phyloP scores from a whole-genome alignment of 2,888 invertebrate genomes.

The Alviniconcha strummeri region DNA sequence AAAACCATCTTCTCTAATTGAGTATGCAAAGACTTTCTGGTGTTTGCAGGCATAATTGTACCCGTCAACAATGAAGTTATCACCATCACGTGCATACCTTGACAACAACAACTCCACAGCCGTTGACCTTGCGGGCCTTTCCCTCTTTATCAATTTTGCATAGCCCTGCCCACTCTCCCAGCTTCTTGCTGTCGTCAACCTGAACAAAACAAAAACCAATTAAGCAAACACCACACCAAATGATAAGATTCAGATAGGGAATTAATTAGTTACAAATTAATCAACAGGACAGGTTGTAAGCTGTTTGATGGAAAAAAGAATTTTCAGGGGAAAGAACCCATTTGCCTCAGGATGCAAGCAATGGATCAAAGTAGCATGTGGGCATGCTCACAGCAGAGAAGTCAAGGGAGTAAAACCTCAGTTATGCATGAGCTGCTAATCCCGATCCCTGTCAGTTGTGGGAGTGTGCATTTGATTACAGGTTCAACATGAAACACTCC shows the following conservation, averaged over 20 bases:
- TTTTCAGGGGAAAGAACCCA: no score
- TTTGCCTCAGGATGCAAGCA: no score
- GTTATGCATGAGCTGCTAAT: neutral
- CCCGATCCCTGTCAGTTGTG: slow-evolving; percentile 49
- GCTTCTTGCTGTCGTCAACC: slow-evolving; percentile 97
- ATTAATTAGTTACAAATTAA: no score
- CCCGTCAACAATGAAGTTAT: neutral
- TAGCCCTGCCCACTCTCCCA: slow-evolving; percentile 99
- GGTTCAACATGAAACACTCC: neutral
- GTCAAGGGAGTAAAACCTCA: neutral
- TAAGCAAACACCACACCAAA: no score
- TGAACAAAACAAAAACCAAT: slow-evolving; percentile 44
- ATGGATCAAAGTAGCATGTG: no score
- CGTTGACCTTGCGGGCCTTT: slow-evolving; percentile 98
- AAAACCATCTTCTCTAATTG: no score
- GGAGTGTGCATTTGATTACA: slow-evolving; percentile 49
- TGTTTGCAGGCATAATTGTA: neutral
- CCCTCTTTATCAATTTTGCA: slow-evolving; percentile 99
- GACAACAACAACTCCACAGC: slow-evolving; percentile 97
- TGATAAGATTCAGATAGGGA: no score
- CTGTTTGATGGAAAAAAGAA: no score
- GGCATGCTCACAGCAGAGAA: no score
- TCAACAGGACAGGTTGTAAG: no score
- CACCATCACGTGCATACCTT: slow-evolving; percentile 55
- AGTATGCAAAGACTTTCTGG: no score